phyloP scores from a whole-genome alignment of 2,797 vertebrate genomes.

The Paramormyrops hopkinsi region DNA sequence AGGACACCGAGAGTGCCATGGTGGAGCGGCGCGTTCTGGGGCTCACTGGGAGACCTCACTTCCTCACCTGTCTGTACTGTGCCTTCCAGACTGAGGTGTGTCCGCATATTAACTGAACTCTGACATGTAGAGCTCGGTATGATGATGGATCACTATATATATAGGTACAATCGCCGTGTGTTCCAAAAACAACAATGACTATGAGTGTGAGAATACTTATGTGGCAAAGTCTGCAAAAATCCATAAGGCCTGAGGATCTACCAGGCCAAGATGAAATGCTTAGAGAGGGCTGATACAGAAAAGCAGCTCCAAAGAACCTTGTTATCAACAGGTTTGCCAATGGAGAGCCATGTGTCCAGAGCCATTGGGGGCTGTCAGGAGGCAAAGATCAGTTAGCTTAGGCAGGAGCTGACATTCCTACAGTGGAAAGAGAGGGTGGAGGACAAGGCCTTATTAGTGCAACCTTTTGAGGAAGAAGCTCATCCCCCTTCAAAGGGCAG shows the following conservation, averaged over 20 bases:
- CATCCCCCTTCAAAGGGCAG: neutral
- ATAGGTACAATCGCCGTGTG: neutral
- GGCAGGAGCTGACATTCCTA: neutral
- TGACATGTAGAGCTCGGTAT: neutral
- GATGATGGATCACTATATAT: neutral
- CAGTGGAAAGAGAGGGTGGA: neutral
- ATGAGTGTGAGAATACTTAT: neutral
- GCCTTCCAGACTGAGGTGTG: constrained; percentile 82
- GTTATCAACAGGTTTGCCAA: neutral
- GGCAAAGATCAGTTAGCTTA: neutral
- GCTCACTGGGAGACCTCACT: constrained; percentile 71
- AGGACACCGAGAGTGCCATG: constrained; percentile 84
- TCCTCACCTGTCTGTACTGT: constrained; percentile 81
- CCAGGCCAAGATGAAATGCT: neutral
- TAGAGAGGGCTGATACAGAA: neutral
- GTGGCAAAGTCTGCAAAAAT: neutral
- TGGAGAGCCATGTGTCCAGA: neutral
- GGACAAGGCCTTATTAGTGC: constrained; percentile 3
- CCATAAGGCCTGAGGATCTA: neutral
- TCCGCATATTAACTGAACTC: neutral
- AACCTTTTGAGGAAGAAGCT: constrained; percentile 17
- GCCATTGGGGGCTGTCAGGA: neutral
- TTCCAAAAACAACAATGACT: neutral
- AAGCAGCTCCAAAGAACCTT: neutral
- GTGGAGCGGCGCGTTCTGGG: constrained; percentile 83